These are phyloP conservation scores for Heterotilapia buettikoferi DNA, from an alignment of 2,113 vertebrate genomes.

Conservation along the genomic window DNA sequence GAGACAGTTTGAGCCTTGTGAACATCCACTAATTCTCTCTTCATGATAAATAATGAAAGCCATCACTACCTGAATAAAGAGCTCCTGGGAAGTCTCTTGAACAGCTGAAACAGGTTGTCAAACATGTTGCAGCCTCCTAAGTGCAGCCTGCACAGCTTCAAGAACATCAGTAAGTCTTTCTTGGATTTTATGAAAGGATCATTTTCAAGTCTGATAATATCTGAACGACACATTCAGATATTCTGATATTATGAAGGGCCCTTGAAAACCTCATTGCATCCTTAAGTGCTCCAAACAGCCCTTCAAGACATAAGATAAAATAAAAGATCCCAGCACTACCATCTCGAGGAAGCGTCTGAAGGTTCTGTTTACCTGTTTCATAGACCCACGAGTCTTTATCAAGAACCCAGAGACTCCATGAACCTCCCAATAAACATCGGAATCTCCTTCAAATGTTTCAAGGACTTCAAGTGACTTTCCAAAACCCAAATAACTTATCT, in stretches of 20 bases:
- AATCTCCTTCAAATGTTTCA: neutral
- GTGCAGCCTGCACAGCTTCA: accelerated
- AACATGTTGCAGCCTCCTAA: neutral
- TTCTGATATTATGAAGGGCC: neutral
- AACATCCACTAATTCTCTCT: neutral
- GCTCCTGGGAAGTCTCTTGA: neutral
- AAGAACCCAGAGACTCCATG: neutral
- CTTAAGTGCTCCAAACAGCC: neutral
- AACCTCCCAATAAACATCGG: neutral
- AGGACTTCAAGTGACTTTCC: neutral
- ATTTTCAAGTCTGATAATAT: neutral
- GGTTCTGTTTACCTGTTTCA: neutral
- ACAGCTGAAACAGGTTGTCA: neutral
- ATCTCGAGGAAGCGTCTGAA: neutral
- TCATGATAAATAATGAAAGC: accelerated
- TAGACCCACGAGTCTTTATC: accelerated
- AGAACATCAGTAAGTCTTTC: neutral
- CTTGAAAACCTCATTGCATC: neutral
- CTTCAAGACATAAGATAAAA: accelerated
- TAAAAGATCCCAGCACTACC: accelerated
- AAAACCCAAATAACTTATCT: accelerated
- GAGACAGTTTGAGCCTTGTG: accelerated
- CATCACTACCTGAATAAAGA: neutral
- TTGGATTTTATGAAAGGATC: neutral
- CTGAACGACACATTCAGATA: accelerated